Evolutionary conservation across 2,113 vertebrate species (phyloP), one percentile per base, ranked within the genome.

Genomic region (Tychaedon coryphoeus): DNA sequence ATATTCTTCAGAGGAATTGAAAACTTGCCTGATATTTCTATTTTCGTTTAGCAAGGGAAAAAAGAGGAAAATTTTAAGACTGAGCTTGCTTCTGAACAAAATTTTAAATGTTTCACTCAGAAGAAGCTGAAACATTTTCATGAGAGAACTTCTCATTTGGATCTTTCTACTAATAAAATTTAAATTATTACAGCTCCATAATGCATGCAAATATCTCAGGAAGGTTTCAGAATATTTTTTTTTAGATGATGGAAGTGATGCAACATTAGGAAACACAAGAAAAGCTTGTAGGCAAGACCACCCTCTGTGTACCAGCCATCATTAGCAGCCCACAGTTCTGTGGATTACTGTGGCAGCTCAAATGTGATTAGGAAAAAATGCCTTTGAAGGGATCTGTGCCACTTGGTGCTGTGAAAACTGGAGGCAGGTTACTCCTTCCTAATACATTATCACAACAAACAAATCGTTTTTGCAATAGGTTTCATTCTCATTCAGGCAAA

Each of bases 381-480:
- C 5, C 15, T 56, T 24, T 33, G 33, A 60, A 76, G 25, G 47
- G 19, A 25, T 29, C 16, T 31, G 2, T n/a, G 48, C 12, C 36
- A 5, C 22, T 85, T 13, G 23, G 6, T 76, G 29, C 33, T 54
- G 6, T 33, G 15, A 42, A 61, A 75, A 61, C 36, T 2, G 4
- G 33, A 76, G 45, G 5, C n/a, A 56, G 19, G 22, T 77, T 91
- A 45, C 51, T 92, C n/a, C 33, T 45, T 58, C 71, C 38, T 82
- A 70, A 65, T n/a, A 4, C 9, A 18, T 93, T 73, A 80, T 19
- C 34, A 60, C 47, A 76, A 66, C 45, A 95, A 92, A 95, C 66
- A 92, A 92, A 78, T 82, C 73, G 58, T 73, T 95, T 90, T 90
- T 79, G 67, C 43, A 74, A 74, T 74, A 80, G 66, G 26, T 76